phyloP scores from a whole-genome alignment of 1,140 invertebrate species.

The Neodiprion virginianus region DNA sequence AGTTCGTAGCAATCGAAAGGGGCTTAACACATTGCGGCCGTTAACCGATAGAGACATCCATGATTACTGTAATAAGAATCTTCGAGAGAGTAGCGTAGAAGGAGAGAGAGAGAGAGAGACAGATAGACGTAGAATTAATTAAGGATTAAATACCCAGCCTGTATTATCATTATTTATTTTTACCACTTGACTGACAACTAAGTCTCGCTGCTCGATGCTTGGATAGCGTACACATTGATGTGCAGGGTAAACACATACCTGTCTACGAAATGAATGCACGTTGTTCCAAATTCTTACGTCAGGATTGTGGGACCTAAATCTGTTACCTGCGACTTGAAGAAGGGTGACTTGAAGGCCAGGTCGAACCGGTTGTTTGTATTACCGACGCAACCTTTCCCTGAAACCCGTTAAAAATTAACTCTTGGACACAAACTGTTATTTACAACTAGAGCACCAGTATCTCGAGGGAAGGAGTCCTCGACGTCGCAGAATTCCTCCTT shows the following conservation, averaged over 20 bases:
- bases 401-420: conserved; percentile 37
- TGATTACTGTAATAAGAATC: conserved; percentile 18
- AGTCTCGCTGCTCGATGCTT: too few relatives aligned
- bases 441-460: conserved; percentile 50
- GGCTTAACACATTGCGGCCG: too few relatives aligned
- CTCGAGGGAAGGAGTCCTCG: background rate
- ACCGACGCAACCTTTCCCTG: conserved; percentile 22
- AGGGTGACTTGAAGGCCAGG: background rate
- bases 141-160: too few relatives aligned
- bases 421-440: conserved; percentile 44
- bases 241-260: too few relatives aligned
- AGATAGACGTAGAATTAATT: too few relatives aligned
- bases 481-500: background rate
- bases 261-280: too few relatives aligned
- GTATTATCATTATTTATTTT: too few relatives aligned
- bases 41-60: too few relatives aligned
- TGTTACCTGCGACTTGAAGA: background rate
- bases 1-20: too few relatives aligned
- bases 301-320: background rate
- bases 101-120: conserved; percentile 17
- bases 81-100: conserved; percentile 5
- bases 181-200: too few relatives aligned
- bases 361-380: background rate
- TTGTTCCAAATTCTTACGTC: background rate
- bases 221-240: too few relatives aligned